These are phyloP conservation scores for Nothura maculosa DNA, from an alignment of 2,797 vertebrate species.

Conservation along the genomic window DNA sequence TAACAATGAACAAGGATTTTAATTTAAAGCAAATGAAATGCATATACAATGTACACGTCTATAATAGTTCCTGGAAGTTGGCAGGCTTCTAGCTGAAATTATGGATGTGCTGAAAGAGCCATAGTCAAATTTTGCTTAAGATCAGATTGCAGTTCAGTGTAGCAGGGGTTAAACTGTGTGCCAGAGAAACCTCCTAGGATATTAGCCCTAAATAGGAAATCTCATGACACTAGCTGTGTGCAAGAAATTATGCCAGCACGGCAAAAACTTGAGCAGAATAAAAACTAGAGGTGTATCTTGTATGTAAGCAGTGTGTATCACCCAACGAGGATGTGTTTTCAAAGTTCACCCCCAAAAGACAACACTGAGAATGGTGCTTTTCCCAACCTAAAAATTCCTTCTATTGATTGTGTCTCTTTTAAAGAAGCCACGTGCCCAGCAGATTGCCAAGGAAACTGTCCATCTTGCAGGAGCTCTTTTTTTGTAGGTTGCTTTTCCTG, in stretches of 20 bases:
- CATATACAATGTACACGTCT: neutral
- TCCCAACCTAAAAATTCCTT: neutral
- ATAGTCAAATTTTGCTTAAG: neutral
- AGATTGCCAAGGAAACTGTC: constrained; percentile 26
- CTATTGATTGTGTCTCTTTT: constrained; percentile 22
- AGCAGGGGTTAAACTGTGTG: neutral
- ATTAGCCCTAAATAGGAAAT: constrained; percentile 11
- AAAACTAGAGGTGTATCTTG: neutral
- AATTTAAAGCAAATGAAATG: constrained; percentile 3
- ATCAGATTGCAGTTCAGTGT: neutral
- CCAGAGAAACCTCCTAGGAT: neutral
- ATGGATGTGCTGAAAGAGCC: neutral
- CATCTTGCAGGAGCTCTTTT: neutral
- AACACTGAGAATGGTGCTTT: neutral
- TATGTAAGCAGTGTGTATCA: neutral
- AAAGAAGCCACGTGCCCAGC: constrained; percentile 40
- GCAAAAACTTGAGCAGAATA: neutral
- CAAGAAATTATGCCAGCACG: neutral
- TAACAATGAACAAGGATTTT: neutral
- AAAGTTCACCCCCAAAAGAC: neutral
- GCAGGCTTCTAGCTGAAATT: neutral
- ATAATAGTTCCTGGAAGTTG: neutral
- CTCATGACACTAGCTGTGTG: neutral
- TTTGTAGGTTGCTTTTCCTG: neutral
- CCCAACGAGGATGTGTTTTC: neutral